These are phyloP conservation scores for Atta texana DNA, from an alignment of 1,140 invertebrate genomes.

Conservation along the genomic window DNA sequence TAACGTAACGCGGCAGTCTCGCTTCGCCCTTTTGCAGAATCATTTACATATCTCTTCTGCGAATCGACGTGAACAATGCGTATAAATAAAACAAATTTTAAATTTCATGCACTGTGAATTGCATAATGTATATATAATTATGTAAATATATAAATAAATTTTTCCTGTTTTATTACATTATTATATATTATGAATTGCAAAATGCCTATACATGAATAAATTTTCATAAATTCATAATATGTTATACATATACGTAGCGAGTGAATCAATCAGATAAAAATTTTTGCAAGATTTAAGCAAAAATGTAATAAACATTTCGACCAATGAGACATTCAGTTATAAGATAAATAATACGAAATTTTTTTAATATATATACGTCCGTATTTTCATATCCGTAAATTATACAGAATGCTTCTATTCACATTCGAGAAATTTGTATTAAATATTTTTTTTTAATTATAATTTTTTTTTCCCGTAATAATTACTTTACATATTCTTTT, in stretches of 20 bases:
- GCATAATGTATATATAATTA: neutral
- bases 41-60: neutral
- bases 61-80: neutral
- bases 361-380: neutral
- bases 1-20: neutral
- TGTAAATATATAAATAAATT: neutral
- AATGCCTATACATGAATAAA: neutral
- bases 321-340: neutral
- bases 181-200: neutral
- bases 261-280: neutral
- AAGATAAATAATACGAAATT: neutral
- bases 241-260: neutral
- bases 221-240: conserved; percentile 1
- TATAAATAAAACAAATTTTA: neutral
- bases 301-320: neutral
- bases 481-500: neutral
- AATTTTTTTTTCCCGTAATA: neutral
- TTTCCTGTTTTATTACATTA: neutral
- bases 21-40: neutral
- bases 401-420: neutral
- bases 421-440: neutral
- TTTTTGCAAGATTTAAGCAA: neutral
- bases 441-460: neutral
- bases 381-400: neutral
- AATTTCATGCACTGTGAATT: neutral